Evolutionary conservation across 2,797 vertebrate species (phyloP), one percentile per base, ranked within the genome.

Genomic region (Phataginus tricuspis): DNA sequence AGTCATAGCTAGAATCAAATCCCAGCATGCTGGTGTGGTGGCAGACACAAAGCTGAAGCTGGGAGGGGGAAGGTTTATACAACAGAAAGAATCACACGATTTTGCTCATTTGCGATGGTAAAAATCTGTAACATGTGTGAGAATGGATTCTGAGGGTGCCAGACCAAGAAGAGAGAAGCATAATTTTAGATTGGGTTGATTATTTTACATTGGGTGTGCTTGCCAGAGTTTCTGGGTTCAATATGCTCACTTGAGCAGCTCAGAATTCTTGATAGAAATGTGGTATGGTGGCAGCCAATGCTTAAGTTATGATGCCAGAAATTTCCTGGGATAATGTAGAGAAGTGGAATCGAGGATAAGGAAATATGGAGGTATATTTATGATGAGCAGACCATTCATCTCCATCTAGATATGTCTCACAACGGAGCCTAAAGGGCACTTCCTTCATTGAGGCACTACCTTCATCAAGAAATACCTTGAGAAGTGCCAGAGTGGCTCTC

Each of bases 171-270:
- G 75, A 72, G 42, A 87, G 80, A 94, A 80, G 71, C 14, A 2
- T 85, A 84, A 92, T 93, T 97, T 95, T 95, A 94, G 86, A 87
- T 49, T 16, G 11, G 31, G 37, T 86, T 90, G 90, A 84, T 82
- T 93, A 74, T 90, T 96, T 95, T 86, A 74, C 90, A 72, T 45
- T 59, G 64, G 42, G 15, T 69, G 19, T 25, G 68, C 42, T 96
- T 94, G 79, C 95, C 96, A 90, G 96, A 89, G 91, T 93, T 89
- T 84, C 84, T 87, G 61, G 80, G 92, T 90, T 86, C 84, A 94
- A 69, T 72, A 64, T 91, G 75, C 86, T 96, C 66, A 51, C 25
- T 72, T 93, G 83, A 91, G 63, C 42, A 94, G 83, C 93, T 94
- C 61, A 42, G 59, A 37, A 19, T 29, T 21, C 91, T 86, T 89